phyloP scores from a whole-genome alignment of 2,888 invertebrate genomes.

The Agonopterix arenella region DNA sequence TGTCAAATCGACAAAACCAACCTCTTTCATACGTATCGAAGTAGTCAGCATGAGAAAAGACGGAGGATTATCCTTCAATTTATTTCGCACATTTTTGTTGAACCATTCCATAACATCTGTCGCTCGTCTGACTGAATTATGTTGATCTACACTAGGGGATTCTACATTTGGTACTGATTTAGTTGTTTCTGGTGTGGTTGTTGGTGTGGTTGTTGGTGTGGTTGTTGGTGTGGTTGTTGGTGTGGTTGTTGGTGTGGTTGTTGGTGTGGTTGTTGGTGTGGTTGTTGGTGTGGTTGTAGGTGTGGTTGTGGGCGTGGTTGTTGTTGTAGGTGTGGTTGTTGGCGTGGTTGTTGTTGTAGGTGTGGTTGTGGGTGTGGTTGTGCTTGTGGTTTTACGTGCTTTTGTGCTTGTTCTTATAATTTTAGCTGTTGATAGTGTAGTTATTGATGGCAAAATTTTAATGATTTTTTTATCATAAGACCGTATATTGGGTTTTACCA shows the following conservation, averaged over 20 bases:
- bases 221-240: neutral
- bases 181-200: neutral
- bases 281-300: neutral
- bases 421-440: neutral
- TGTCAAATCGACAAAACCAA: no score
- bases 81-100: constrained; percentile 23
- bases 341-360: neutral
- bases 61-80: constrained; percentile 9
- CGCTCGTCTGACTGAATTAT: constrained; percentile 1
- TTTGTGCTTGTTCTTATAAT: neutral
- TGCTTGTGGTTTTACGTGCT: neutral
- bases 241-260: neutral
- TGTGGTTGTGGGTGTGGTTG: neutral
- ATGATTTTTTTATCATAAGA: no score
- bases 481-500: no score
- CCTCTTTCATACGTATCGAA: no score
- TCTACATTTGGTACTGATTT: neutral
- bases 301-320: neutral
- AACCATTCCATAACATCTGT: constrained; percentile 47
- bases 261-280: neutral
- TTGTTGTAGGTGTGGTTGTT: neutral
- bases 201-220: neutral
- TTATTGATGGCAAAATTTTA: no score
- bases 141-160: neutral
- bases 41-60: neutral